A percentile compares a stretch with the other conserved stretches of the same genome.
These are phyloP conservation scores for Cosmia pyralina DNA, from an alignment of 2,888 invertebrate species.

Conservation along the genomic window DNA sequence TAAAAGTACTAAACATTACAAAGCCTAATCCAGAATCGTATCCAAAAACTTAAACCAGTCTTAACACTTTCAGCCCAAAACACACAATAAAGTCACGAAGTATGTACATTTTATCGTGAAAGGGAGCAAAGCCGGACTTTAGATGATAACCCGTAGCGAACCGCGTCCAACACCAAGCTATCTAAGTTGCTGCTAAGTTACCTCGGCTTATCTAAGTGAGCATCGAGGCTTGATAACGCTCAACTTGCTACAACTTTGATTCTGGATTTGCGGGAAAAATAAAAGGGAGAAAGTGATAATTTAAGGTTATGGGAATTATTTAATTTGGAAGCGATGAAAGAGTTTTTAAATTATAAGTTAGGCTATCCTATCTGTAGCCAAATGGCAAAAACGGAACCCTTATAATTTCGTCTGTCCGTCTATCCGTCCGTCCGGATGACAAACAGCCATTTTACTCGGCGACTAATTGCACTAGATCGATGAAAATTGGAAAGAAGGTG, in stretches of 20 bases:
- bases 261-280: conserved; percentile 35
- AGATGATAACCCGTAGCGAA: conserved; percentile 43
- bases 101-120: conserved; percentile 46
- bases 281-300: conserved; percentile 37
- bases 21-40: not conserved
- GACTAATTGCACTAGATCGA: not conserved
- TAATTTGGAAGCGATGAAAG: conserved; percentile 28
- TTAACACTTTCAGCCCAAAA: conserved; percentile 13
- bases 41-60: conserved; percentile 4
- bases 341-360: conserved; percentile 29
- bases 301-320: conserved; percentile 33
- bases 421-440: not conserved
- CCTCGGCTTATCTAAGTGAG: conserved; percentile 58
- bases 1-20: too few relatives aligned
- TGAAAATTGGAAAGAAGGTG: not conserved
- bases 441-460: not conserved
- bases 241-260: conserved; percentile 52
- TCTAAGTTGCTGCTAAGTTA: conserved; percentile 62
- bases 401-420: not conserved
- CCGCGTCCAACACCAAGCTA: conserved; percentile 55
- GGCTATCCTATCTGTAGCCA: not conserved
- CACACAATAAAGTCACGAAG: conserved; percentile 52
- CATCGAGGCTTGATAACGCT: conserved; percentile 55
- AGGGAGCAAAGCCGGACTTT: conserved; percentile 50
- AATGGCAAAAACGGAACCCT: not conserved